A percentile compares a stretch with the other conserved stretches of the same genome.
Evolutionary conservation across 2,113 vertebrate species (phyloP).

Genomic region (Ursus arctos): DNA sequence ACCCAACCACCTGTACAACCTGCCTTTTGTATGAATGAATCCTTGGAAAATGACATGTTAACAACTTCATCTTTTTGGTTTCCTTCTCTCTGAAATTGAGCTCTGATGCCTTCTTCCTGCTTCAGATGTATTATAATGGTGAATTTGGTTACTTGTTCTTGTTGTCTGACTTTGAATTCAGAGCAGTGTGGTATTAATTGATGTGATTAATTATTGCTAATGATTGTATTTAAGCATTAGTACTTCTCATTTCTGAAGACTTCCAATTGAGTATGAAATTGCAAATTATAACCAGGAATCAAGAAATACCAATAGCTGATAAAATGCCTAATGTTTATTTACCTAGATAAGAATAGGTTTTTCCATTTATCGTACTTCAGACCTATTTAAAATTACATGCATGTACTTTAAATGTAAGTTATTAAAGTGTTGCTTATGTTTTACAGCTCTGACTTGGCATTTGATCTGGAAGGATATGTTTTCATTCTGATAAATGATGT

Average conservation of each 20-base stretch:
- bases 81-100: not conserved
- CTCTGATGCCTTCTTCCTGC: not conserved
- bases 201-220: slow-evolving; percentile 5
- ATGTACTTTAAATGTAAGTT: slow-evolving; percentile 1
- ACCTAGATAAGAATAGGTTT: not conserved
- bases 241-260: slow-evolving; percentile 23
- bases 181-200: not conserved
- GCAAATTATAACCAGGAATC: not conserved
- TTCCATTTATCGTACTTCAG: not conserved
- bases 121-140: not conserved
- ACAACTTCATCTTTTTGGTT: not conserved
- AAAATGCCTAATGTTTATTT: slow-evolving; percentile 6
- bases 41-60: not conserved
- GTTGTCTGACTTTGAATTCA: slow-evolving; percentile 18
- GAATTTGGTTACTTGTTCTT: not conserved
- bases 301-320: not conserved
- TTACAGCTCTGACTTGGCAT: slow-evolving; percentile 94
- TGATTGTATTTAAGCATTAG: not conserved
- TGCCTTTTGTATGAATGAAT: not conserved
- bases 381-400: not conserved
- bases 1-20: not conserved
- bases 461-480: slow-evolving; percentile 96
- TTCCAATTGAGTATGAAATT: slow-evolving; percentile 1
- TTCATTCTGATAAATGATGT: slow-evolving; percentile 96
- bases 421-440: slow-evolving; percentile 59